Evolutionary conservation across 2,113 vertebrate genomes (phyloP).

Genomic region (Buteo buteo): DNA sequence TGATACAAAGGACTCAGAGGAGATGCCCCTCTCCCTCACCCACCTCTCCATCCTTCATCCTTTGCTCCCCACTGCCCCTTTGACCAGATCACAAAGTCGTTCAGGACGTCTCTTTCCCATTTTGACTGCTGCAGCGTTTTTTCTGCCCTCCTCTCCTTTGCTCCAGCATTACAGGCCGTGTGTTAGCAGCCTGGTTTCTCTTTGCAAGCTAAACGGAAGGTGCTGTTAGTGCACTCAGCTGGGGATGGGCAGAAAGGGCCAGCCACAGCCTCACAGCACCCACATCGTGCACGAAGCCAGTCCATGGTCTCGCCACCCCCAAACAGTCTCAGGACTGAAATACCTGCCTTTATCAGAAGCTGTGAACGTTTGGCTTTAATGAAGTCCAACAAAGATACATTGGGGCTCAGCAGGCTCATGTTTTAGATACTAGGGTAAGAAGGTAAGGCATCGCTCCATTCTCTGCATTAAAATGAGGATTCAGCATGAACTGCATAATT

Average conservation of each 20-base stretch:
- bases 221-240: background rate
- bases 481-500: conserved; percentile 58
- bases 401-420: conserved; percentile 33
- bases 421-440: conserved; percentile 54
- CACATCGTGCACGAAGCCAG: background rate
- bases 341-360: background rate
- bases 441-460: conserved; percentile 42
- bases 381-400: conserved; percentile 47
- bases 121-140: background rate
- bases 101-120: background rate
- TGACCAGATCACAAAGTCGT: background rate
- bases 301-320: background rate
- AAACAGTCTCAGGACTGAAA: conserved; percentile 8
- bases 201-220: background rate
- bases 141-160: background rate
- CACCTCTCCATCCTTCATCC: background rate
- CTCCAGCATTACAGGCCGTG: background rate
- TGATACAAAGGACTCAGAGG: background rate
- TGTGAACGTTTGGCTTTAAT: conserved; percentile 60
- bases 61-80: background rate
- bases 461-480: conserved; percentile 56
- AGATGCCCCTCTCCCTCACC: background rate
- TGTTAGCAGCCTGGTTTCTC: background rate
- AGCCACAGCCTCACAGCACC: background rate
- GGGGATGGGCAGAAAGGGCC: background rate